phyloP scores from a whole-genome alignment of 2,113 vertebrate genomes.

The Caretta caretta region DNA sequence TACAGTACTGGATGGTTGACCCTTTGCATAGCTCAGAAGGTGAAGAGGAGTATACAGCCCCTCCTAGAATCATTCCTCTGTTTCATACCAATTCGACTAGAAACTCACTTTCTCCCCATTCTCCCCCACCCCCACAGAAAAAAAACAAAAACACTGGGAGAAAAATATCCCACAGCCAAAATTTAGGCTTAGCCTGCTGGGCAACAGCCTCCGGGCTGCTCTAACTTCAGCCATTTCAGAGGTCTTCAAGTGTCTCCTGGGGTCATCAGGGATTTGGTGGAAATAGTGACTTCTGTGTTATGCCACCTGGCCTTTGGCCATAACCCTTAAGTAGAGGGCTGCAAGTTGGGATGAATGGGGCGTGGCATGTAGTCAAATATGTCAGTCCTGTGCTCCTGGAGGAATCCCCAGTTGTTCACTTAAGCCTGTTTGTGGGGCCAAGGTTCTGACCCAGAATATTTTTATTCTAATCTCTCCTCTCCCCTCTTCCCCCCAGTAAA shows the following conservation, averaged over 20 bases:
- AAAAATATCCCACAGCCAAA: background rate
- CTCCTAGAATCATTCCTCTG: background rate
- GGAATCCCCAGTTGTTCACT: background rate
- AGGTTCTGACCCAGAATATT: background rate
- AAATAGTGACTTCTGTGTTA: background rate
- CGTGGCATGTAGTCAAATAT: background rate
- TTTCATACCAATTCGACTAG: background rate
- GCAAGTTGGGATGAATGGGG: background rate
- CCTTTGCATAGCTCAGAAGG: background rate
- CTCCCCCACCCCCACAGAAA: background rate
- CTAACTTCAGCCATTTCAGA: background rate
- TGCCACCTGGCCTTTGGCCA: background rate
- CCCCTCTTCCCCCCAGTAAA: background rate
- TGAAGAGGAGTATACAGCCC: background rate
- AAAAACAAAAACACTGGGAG: background rate
- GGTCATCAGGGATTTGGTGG: background rate
- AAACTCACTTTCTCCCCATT: background rate
- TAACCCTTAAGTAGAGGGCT: background rate
- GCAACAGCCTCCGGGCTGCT: background rate
- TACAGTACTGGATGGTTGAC: background rate
- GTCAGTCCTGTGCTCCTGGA: background rate
- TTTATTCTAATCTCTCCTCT: background rate
- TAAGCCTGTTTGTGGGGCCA: background rate
- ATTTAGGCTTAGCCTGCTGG: background rate
- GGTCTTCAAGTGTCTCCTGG: background rate